Percentiles rank a stretch among this genome's conserved stretches.
phyloP scores from a whole-genome alignment of 2,113 vertebrate genomes.

The Grammomys dolichurus region DNA sequence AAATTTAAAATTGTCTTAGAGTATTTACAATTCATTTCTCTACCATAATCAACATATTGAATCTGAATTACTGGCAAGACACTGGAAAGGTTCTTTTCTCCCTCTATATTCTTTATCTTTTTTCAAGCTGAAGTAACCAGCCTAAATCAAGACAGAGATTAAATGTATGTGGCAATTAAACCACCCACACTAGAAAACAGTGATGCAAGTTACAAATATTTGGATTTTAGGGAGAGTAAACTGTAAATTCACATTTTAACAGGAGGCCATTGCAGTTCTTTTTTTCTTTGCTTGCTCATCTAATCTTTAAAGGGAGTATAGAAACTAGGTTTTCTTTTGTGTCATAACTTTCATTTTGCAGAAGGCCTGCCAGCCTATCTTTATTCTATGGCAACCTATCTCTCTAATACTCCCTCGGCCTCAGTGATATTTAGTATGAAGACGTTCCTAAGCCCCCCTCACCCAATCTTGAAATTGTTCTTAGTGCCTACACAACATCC shows the following conservation, averaged over 20 bases:
- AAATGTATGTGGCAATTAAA: background rate
- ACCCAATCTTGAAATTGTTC: background rate
- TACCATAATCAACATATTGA: background rate
- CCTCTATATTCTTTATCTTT: background rate
- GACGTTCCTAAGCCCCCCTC: background rate
- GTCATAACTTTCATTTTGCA: conserved; percentile 50
- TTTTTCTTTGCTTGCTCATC: conserved; percentile 40
- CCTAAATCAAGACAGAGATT: background rate
- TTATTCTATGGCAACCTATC: conserved; percentile 55
- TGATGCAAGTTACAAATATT: background rate
- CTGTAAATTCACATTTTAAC: background rate
- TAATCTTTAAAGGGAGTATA: conserved; percentile 23
- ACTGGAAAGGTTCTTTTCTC: background rate
- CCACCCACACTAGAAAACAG: background rate
- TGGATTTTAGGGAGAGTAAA: background rate
- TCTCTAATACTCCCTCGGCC: conserved; percentile 39
- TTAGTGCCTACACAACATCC: conserved; percentile 18
- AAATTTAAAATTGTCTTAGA: conserved; percentile 24
- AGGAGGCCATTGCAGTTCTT: background rate
- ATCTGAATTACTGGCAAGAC: background rate
- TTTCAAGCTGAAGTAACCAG: background rate
- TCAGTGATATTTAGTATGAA: conserved; percentile 63
- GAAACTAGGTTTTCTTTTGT: conserved; percentile 62
- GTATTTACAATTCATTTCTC: conserved; percentile 5
- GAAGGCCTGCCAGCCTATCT: conserved; percentile 18